Evolutionary conservation across 2,888 invertebrate genomes (phyloP).

Genomic region (Erebia epiphron): DNA sequence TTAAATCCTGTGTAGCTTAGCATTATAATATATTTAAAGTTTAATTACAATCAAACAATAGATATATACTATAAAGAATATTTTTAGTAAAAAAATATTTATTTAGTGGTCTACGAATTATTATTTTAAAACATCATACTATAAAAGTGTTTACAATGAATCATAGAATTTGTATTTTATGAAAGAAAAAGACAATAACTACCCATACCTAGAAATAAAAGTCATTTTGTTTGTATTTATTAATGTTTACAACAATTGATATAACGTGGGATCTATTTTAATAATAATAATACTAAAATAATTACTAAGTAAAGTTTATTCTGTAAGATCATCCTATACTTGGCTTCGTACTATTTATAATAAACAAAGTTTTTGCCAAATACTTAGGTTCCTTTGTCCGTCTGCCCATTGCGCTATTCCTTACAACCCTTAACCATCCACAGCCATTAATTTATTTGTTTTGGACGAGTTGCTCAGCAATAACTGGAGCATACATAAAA

Average conservation of each 20-base stretch:
- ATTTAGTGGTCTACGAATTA: too few species aligned
- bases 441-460: conserved; percentile 57
- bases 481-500: conserved; percentile 62
- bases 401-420: conserved; percentile 51
- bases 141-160: too few species aligned
- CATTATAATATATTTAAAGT: too few species aligned
- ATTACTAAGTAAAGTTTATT: not conserved
- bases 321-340: conserved; percentile 16
- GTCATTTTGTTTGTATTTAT: not conserved
- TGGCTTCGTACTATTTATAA: conserved; percentile 41
- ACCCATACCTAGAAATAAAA: too few species aligned
- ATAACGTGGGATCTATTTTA: not conserved
- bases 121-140: too few species aligned
- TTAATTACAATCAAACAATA: too few species aligned
- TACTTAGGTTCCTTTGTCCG: conserved; percentile 54
- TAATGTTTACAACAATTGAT: not conserved
- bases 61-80: too few species aligned
- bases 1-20: too few species aligned
- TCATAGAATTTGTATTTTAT: too few species aligned
- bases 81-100: too few species aligned
- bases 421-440: conserved; percentile 43
- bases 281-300: not conserved
- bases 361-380: conserved; percentile 56
- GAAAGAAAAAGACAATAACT: too few species aligned
- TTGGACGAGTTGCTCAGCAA: conserved; percentile 48